Evolutionary conservation across 2,113 vertebrate genomes (phyloP), one percentile per base, ranked within the genome.

Genomic region (Phasianus colchicus): DNA sequence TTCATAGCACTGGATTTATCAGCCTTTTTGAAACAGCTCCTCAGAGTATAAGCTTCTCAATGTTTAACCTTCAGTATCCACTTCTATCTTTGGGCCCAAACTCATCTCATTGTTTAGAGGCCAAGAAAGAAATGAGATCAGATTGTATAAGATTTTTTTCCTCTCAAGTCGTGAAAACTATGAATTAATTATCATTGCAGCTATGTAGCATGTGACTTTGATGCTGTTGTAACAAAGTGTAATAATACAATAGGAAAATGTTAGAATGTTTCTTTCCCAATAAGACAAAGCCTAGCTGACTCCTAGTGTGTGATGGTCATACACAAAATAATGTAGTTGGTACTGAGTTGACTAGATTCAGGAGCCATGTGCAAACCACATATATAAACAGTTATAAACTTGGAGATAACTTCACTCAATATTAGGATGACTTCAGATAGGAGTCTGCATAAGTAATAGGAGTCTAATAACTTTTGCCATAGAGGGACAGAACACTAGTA

Each of bases 121-220:
- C 42, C 8, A 63, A 89, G 88, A 74, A 43, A 38, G 5, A 11
- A 45, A 11, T 12, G 34, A 64, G n/a, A 81, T 16, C 60, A 92
- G 65, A 82, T 55, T 87, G 22, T 10, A 2, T 7, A 63, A 34
- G 24, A 91, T 40, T 11, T 9, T 70, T 50, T 73, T 86, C 48
- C 48, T 24, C 24, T 47, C 63, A 85, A 72, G 15, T 57, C 12
- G n/a, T 67, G 66, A 78, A 71, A 92, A 34, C 17, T 89, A 75
- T 82, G 47, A 93, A 86, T 73, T 79, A 92, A 88, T 78, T 82
- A 87, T 45, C 7, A 36, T 47, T 72, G 29, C 74, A 87, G 38
- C 21, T 60, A 52, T 78, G 24, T 25, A 85, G 50, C 55, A 73
- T 86, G 27, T 34, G 19, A 70, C 10, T 50, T 25, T 45, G 42